Percentiles rank a stretch among this genome's conserved stretches.
Conservation (phyloP, 2,113 vertebrate species). For the Trinectes maculatus region DNA sequence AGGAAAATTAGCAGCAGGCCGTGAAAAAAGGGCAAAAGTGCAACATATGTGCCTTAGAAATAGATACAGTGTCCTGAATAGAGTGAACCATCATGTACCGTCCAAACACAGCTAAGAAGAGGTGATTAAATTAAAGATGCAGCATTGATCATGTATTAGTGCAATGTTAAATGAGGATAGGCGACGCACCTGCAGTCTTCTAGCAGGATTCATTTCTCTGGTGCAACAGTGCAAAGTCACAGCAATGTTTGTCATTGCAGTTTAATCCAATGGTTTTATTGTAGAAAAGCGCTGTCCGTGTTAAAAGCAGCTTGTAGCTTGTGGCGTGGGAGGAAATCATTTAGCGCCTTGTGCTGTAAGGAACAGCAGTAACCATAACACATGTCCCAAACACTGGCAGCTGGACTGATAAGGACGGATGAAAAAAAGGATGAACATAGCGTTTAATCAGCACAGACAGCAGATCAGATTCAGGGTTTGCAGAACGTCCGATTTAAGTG, state of each 20-base stretch:
- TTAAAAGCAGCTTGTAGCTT: constrained; percentile 36
- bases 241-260: constrained; percentile 4
- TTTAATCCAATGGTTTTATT: constrained; percentile 19
- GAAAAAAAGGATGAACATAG: constrained; percentile 24
- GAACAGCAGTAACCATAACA: constrained; percentile 71
- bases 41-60: constrained; percentile 38
- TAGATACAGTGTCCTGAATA: constrained; percentile 1
- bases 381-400: constrained; percentile 64
- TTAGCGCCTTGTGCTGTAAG: constrained; percentile 48
- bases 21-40: constrained; percentile 6
- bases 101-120: constrained; percentile 30
- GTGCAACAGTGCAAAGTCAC: constrained; percentile 9
- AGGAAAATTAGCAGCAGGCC: constrained; percentile 8
- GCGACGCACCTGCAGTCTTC: constrained; percentile 36
- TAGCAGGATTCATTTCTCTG: neutral
- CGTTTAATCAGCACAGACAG: constrained; percentile 14
- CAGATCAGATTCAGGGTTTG: constrained; percentile 4
- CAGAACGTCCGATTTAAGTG: constrained; percentile 17
- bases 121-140: constrained; percentile 12
- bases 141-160: neutral
- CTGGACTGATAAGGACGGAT: constrained; percentile 56
- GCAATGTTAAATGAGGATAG: neutral
- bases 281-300: constrained; percentile 22
- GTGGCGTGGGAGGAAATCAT: constrained; percentile 43
- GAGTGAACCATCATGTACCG: constrained; percentile 2